These are phyloP conservation scores for Trichonephila clavata DNA, from an alignment of 1,140 invertebrate genomes.

Conservation along the genomic window DNA sequence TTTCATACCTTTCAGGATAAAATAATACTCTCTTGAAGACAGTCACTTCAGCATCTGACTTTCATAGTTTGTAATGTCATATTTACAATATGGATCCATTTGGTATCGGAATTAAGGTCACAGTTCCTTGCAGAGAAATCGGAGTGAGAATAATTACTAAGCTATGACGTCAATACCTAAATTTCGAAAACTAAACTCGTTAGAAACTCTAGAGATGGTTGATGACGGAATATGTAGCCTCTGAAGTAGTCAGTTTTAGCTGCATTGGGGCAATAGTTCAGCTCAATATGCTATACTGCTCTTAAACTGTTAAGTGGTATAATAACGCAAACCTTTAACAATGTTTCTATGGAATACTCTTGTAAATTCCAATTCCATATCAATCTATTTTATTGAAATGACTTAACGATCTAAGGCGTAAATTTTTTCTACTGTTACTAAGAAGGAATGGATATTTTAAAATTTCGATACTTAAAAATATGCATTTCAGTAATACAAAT, in stretches of 20 bases:
- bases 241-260: not conserved
- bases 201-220: not conserved
- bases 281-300: not conserved
- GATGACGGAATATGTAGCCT: not conserved
- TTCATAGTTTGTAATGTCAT: not conserved
- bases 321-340: not conserved
- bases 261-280: not conserved
- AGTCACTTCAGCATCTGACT: not conserved
- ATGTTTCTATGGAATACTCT: not conserved
- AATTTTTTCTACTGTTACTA: no score
- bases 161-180: not conserved
- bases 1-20: not conserved
- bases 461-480: no score
- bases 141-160: not conserved
- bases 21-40: not conserved
- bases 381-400: no score
- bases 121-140: not conserved
- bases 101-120: not conserved
- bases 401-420: no score
- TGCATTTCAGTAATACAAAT: no score
- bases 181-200: not conserved
- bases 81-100: not conserved
- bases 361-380: no score
- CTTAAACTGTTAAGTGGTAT: not conserved
- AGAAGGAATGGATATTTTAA: no score